A percentile compares a stretch with the other conserved stretches of the same genome.
These are phyloP conservation scores for Sylvia borin DNA, from an alignment of 2,797 vertebrate genomes.

Conservation along the genomic window DNA sequence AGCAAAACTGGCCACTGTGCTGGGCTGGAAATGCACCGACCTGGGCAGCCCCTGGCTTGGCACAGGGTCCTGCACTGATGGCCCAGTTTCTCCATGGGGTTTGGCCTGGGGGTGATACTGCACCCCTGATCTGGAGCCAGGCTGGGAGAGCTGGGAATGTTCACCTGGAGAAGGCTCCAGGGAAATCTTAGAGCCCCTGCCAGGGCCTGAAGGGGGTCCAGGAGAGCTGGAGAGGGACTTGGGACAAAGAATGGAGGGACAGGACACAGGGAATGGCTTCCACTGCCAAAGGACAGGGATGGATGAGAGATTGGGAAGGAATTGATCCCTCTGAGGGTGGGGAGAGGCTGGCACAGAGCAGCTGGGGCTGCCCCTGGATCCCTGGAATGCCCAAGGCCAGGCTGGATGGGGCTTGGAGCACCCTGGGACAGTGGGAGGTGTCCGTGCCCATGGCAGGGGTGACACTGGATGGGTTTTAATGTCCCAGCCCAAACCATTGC, in stretches of 20 bases:
- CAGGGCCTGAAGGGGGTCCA: not conserved
- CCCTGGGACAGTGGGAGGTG: accelerated
- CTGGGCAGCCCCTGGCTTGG: not conserved
- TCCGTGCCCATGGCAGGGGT: not conserved
- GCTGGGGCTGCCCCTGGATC: not conserved
- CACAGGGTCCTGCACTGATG: not conserved
- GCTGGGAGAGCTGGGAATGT: not conserved
- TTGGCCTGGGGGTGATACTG: not conserved
- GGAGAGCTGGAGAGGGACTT: not conserved
- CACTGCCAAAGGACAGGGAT: not conserved
- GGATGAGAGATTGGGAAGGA: not conserved
- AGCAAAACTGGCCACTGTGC: not conserved
- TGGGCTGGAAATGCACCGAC: not conserved
- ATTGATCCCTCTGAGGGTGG: accelerated
- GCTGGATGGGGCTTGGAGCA: accelerated
- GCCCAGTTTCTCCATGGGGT: not conserved
- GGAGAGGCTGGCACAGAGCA: accelerated
- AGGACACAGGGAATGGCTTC: not conserved
- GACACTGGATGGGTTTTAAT: accelerated
- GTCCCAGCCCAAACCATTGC: not conserved
- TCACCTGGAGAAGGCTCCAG: not conserved
- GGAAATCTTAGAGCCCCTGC: accelerated
- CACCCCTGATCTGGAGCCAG: not conserved
- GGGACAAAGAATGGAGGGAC: not conserved
- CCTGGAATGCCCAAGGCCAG: not conserved